Base-by-base conservation (phyloP, 2,797 vertebrate genomes). In the Craterocephalus amniculus region DNA sequence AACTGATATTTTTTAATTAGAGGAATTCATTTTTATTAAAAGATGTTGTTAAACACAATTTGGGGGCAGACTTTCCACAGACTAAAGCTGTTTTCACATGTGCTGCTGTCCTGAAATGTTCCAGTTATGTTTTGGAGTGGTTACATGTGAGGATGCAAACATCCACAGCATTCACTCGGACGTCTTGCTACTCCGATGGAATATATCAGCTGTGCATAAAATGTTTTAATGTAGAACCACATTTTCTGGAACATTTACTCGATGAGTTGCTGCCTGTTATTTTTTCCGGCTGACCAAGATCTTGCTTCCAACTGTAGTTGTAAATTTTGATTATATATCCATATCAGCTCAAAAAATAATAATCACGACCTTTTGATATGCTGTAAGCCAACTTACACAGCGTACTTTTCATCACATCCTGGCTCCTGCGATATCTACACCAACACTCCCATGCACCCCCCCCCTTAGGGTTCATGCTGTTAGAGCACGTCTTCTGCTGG, bases 21-120 rank as follows among this genome's bases (percentile, higher is more conserved):
- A 22, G 1, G 12, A 16, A 61, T 35, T 70, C 20, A 40, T 11
- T 60, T 40, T 27, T 26, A 38, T 49, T 43, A 49, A 16, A 56
- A 1, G 12, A 34, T 58, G 24, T 36, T 45, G 29, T 67, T 52
- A 58, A 64, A 54, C 32, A 43, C 55, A 36, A 56, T 51, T 63
- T 29, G 36, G 4, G 31, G 34, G 6, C 12, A 24, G 24, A 60
- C 58, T 70, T 66, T 70, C 38, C 20, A 68, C 24, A 43, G 18
- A 38, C 20, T 43, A 20, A 18, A 45, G 9, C 45, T 22, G n/a
- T 48, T 48, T 22, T 22, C 45, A 48, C 43, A 45, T 3, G 20
- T n/a, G 16, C 7, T 45, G 6, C 40, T 7, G 12, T 43, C 18
- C 16, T 43, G 40, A 9, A 9, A 20, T n/a, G 43, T 45, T n/a